Evolutionary conservation across 2,113 vertebrate genomes (phyloP).

Genomic region (Thinocorus orbignyianus): DNA sequence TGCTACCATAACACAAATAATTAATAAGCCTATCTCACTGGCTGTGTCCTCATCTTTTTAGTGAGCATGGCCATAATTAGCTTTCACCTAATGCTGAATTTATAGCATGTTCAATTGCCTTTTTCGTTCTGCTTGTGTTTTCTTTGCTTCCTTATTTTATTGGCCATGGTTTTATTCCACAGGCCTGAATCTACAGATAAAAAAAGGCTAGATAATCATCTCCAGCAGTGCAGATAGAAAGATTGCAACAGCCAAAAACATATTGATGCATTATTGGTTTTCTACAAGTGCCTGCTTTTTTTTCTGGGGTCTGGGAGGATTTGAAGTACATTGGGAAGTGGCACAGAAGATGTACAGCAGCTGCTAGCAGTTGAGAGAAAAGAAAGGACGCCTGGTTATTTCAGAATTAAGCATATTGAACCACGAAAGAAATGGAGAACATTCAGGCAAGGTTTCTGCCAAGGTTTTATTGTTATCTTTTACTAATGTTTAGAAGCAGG

Average conservation of each 20-base stretch:
- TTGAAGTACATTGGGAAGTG: background rate
- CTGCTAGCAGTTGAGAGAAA: background rate
- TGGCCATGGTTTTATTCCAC: background rate
- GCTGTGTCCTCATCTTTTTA: slow-evolving; percentile 18
- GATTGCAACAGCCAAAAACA: background rate
- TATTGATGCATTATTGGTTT: slow-evolving; percentile 13
- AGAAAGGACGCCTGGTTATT: background rate
- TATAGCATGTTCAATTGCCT: slow-evolving; percentile 10
- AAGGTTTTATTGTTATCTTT: background rate
- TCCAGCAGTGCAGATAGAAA: slow-evolving; percentile 12
- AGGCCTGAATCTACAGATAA: background rate
- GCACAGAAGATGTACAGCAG: background rate
- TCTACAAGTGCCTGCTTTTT: background rate
- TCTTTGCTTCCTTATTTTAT: slow-evolving; percentile 16
- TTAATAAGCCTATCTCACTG: slow-evolving; percentile 47
- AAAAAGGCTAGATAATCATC: background rate
- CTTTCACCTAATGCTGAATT: slow-evolving; percentile 39
- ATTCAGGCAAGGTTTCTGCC: background rate
- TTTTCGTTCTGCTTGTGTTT: slow-evolving; percentile 8
- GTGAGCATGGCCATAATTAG: slow-evolving; percentile 35
- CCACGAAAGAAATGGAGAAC: background rate
- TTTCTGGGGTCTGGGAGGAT: background rate
- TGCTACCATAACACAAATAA: slow-evolving; percentile 66
- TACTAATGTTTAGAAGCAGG: background rate
- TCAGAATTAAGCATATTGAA: slow-evolving; percentile 2